Base-by-base conservation (phyloP, 2,113 vertebrate genomes). In the Dryoscopus gambensis region DNA sequence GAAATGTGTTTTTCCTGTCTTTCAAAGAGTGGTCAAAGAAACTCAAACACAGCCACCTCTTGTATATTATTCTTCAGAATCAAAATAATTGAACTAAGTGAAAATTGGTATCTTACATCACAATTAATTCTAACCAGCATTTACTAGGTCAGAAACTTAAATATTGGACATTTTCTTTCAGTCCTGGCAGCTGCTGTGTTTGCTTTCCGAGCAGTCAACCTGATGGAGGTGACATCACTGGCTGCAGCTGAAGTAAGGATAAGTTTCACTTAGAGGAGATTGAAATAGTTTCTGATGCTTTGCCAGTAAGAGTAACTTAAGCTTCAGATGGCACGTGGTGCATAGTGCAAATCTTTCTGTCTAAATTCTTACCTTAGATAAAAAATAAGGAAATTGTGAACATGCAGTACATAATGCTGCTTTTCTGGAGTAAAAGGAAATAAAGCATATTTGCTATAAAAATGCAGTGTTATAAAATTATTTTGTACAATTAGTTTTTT, bases 161-260 rank as follows among this genome's bases (percentile, higher is more conserved):
- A 96, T 92, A 76, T 39, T 98, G 95, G 93, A 35, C 95, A 77
- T 98, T 98, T 97, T 98, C 93, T 98, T 98, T 93, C 94, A 99
- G 99, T 99, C 13, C 97, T 99, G 95, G 99, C 99, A 93, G 99
- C 99, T 96, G 99, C 99, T 35, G 99, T 99, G 96, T 99, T 99
- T 98, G 99, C 99, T 96, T 99, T 99, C 98, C 98, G 99, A 93
- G 99, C 99, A 37, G 99, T 99, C 97, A 99, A 99, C 98, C 98
- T 99, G 98, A 99, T 99, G 99, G 99, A 99, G 97, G 99, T 99
- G 98, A 99, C 99, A 82, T 99, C 99, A 96, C 98, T 99, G 97
- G 99, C 99, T 97, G 99, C 99, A 80, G 99, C 99, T 94, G 99
- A 99, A 99, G 99, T 99, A 98, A 98, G 98, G 96, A 98, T 97